Evolutionary conservation across 1,140 invertebrate species (phyloP), one percentile per base, ranked within the genome.

Genomic region (Drosophila santomea): DNA sequence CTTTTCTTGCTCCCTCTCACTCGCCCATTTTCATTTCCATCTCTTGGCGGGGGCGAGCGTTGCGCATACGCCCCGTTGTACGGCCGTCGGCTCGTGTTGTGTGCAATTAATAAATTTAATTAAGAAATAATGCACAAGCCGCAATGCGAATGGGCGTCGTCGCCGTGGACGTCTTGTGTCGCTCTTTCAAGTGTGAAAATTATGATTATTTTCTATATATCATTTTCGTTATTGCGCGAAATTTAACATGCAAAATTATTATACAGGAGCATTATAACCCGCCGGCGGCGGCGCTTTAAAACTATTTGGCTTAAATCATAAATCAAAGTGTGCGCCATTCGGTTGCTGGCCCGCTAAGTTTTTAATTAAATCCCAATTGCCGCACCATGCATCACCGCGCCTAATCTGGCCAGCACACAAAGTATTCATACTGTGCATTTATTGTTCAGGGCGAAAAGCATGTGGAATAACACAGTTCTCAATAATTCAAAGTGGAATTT

Each of bases 21-120:
- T 48, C 39, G 12, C 51, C n/a, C 0, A 23, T 72, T 51, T 50
- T 25, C 64, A 45, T 66, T 71, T 69, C 17, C 15, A 35, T 41
- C 48, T 35, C 32, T 17, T 35, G 72, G 76, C 56, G 80, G 60
- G 71, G 54, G 73, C 73, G 73, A 32, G 39, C 56, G 63, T 80
- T 6, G 67, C 45, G 10, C 74, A 78, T 85, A 74, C 74, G 82
- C 81, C 69, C 54, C 73, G 78, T 81, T 82, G 74, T 74, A 69
- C 38, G 56, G 35, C 51, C 82, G 62, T 64, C 52, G 61, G 62
- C 78, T 76, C 84, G 78, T 84, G 84, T 78, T 89, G 80, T 89
- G 80, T 89, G 85, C 84, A 89, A 89, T 89, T 89, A 89, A 89
- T 89, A 89, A 89, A 89, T 90, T 89, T 89, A 89, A 89, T 89